Evolutionary conservation across 2,113 vertebrate genomes (phyloP), one percentile per base, ranked within the genome.

Genomic region (Miniopterus natalensis): DNA sequence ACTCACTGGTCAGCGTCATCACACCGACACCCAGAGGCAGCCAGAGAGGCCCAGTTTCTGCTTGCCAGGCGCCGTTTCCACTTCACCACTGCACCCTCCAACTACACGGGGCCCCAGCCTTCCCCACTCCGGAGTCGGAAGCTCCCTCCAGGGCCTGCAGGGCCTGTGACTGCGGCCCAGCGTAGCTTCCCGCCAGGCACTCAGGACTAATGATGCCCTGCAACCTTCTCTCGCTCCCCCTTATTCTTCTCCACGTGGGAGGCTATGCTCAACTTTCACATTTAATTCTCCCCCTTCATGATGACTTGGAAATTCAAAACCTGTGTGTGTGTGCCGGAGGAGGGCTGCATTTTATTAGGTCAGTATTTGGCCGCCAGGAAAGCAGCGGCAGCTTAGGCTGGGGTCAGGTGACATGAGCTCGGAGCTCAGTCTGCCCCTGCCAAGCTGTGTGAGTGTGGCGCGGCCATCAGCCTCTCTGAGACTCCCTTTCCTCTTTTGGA

Each of bases 281-380:
- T 55, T 51, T 27, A 70, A 15, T 86, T 57, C 45, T 13, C 27
- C 53, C 29, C 29, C 29, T 92, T 88, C n/a, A 45, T 9, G 12
- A 63, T 40, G 65, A 87, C 71, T 8, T 73, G 49, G 49, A 55
- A 47, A 73, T 49, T 89, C 68, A 94, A 86, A 88, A 55, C 36
- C 31, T 42, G 11, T 15, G 10, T 79, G 25, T 57, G 53, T 57
- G 20, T 0, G 17, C 29, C 77, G 68, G 55, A 36, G 3, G n/a
- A 70, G 27, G 42, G 6, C 12, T 83, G 45, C 18, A 21, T 63
- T 65, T 90, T 27, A 42, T 49, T 40, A 40, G 12, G 23, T 36
- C 59, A 57, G 27, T 42, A 73, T 70, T 17, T 78, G 84, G 55
- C 10, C 65, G 42, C 17, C 49, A 74, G 80, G 29, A 79, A 73